phyloP scores from a whole-genome alignment of 2,113 vertebrate genomes.

The Galemys pyrenaicus region DNA sequence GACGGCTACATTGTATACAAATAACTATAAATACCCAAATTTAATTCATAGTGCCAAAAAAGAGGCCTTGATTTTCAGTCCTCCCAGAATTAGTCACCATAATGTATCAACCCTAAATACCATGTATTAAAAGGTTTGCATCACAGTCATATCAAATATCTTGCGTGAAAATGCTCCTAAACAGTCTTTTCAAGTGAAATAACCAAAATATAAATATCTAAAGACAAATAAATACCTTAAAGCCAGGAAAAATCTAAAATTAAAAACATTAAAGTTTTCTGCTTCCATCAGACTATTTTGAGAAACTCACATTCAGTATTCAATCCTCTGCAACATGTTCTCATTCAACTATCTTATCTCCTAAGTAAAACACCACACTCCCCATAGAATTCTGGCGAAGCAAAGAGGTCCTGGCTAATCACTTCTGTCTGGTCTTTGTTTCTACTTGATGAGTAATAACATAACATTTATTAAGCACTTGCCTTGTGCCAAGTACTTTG shows the following conservation, averaged over 20 bases:
- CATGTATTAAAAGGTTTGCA: neutral
- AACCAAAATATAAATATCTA: conserved; percentile 19
- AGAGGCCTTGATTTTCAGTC: neutral
- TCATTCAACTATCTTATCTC: neutral
- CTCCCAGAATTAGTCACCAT: neutral
- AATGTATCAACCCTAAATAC: neutral
- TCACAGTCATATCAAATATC: neutral
- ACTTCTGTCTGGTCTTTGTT: neutral
- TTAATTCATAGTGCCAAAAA: conserved; percentile 1
- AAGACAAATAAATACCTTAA: neutral
- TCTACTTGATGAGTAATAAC: neutral
- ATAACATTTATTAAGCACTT: neutral
- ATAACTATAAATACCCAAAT: neutral
- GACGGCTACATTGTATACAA: neutral
- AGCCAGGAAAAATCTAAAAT: neutral
- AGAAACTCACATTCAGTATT: neutral
- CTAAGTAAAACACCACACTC: neutral
- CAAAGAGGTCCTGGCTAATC: neutral
- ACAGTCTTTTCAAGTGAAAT: neutral
- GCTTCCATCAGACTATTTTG: neutral
- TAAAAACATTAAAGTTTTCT: conserved; percentile 8
- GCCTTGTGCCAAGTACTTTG: neutral
- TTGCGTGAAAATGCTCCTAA: neutral
- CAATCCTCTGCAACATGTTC: neutral
- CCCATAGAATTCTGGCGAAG: neutral